Base-by-base conservation (phyloP, 2,113 vertebrate species). In the Xenotilapia leptura region DNA sequence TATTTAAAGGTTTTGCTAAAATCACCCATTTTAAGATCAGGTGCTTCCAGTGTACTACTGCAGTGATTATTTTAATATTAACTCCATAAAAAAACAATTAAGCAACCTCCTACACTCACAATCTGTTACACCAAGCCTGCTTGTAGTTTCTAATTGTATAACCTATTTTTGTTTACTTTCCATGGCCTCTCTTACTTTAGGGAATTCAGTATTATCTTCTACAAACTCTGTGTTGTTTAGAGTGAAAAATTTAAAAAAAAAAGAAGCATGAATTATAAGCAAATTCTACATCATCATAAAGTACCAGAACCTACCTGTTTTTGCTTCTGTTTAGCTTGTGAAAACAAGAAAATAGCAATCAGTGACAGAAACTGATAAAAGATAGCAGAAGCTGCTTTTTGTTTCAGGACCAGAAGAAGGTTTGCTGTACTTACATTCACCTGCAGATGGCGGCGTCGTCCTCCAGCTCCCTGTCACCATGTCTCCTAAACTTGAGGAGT, bases 291-390 rank as follows among this genome's bases (percentile, higher is more conserved):
- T 42, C 19, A n/a, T 88, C 79, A 47, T 17, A 26, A 88, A 55
- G 55, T 38, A 6, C 3, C 28, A 45, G 56, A 53, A 93, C 97
- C 94, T 96, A 99, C 98, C 98, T 98, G 98, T 92, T 99, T 99
- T 96, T 98, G 97, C 97, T 98, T 99, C 98, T 98, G 98, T 97
- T 99, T 99, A 94, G 98, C 98, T 99, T 98, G 97, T 96, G 82
- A 95, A 93, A 93, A 96, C 92, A 96, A 96, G 91, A 96, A 96
- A 95, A 94, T 14, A 94, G 90, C 90, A 92, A 88, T 96, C 79
- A 95, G 83, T 68, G 13, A 86, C n/a, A 79, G 53, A 31, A 26
- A 60, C 26, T 8, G 2, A 28, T 0, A 28, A 23, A 79, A 45
- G 23, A 45, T 49, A 68, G 45, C 17, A 80, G 51, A 42, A 83